Evolutionary conservation across 92 coral and sea anemone genomes (phyloP), one percentile per base, ranked within the genome.

Genomic region (Pocillopora meandrina): DNA sequence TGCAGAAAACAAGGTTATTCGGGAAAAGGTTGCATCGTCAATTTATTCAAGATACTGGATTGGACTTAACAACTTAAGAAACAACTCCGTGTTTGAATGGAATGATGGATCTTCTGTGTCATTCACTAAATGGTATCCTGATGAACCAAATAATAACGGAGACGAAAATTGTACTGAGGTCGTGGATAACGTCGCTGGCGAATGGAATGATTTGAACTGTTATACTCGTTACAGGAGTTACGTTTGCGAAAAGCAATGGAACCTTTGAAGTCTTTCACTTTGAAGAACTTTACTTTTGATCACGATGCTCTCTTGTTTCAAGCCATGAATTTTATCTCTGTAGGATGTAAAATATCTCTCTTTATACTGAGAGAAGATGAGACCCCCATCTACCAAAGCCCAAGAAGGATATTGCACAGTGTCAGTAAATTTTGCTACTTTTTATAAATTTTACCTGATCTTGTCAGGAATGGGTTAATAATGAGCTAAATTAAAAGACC

Each of bases 221-320:
- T 12, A 19, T 31, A 5, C 12, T 1, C 9, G 19, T 3, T 57
- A 58, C 1, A 8, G 18, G 20, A 55, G 12, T 5, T 85, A 68
- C 55, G 81, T 85, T 4, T 85, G 88, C 56, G 59, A 65, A 61
- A 84, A 84, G 74, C 21, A 70, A 16, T 57, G 72, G 52, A 17
- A 19, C 11, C 83, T 64, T 0, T 79, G 70, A 64, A 9, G 3
- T 11, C 17, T 35, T 33, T 31, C 4, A 42, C 52, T 42, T 42
- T 42, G 52, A 42, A 42, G 52, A 42, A 42, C 8, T 42, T 42
- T 3, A 42, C 65, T 19, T 15, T 14, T 15, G 18, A 15, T 14
- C 18, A 61, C 7, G 5, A 19, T 15, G 18, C 20, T 61, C 14
- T 15, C 15, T 61, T 65, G 69, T 65, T 18, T 5, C 18, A 16